A percentile compares a stretch with the other conserved stretches of the same genome.
These are phyloP conservation scores for Papilio polyxenes DNA, from an alignment of 1,140 invertebrate species.

Conservation along the genomic window DNA sequence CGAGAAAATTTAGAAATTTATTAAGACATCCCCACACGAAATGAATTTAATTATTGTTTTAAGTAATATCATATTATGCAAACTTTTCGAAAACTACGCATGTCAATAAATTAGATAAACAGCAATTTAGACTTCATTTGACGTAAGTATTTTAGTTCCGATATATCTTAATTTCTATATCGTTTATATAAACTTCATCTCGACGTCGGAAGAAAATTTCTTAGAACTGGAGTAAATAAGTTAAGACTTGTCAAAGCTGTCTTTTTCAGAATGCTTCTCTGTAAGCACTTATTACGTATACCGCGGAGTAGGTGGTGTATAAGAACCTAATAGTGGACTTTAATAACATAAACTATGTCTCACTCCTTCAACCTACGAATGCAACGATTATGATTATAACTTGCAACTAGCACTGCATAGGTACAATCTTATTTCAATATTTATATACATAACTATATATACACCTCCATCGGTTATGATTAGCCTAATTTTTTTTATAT, in stretches of 20 bases:
- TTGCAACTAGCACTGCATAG: too few relatives aligned
- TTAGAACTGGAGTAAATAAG: background rate
- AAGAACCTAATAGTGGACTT: background rate
- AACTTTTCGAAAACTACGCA: background rate
- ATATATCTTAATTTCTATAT: background rate
- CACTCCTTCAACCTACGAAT: background rate
- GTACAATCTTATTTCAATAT: too few relatives aligned
- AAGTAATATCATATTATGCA: background rate
- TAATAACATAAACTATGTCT: background rate
- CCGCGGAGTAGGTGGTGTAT: background rate
- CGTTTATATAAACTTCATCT: background rate
- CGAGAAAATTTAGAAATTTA: constrained; percentile 76
- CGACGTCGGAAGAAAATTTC: background rate
- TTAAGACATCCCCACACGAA: constrained; percentile 57
- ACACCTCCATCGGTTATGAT: too few relatives aligned
- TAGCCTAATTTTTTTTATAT: too few relatives aligned
- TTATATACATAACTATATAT: too few relatives aligned
- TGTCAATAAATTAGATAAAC: too few relatives aligned
- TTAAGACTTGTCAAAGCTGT: constrained; percentile 21
- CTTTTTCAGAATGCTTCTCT: constrained; percentile 2
- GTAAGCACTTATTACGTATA: background rate
- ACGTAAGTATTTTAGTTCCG: background rate
- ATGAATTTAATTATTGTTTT: constrained; percentile 60
- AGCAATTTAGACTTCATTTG: too few relatives aligned
- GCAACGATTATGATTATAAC: too few relatives aligned